Evolutionary conservation across 2,888 invertebrate genomes (phyloP), one percentile per base, ranked within the genome.

Genomic region (Tetheella fluctuosa): DNA sequence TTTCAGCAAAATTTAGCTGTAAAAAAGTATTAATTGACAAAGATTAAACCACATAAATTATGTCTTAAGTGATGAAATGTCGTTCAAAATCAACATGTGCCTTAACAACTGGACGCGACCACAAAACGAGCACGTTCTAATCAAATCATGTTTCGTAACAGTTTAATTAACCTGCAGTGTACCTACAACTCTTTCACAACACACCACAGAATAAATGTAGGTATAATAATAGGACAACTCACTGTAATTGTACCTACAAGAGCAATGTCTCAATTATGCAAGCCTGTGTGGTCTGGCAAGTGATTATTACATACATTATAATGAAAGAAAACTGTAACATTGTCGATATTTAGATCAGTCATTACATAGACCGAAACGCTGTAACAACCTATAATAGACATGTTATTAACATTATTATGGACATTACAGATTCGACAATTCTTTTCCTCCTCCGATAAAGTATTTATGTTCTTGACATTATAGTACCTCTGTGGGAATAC

Each of bases 221-320:
- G 70, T 71, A 73, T 77, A 78, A 82, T 84, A 79, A 81, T 77
- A 81, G 76, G 73, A 81, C 73, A 77, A 77, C 64, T 74, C 67
- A 64, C 76, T 73, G 74, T 85, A 85, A 86, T 85, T 81, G 85
- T 84, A 83, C 79, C 72, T 80, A 86, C 82, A 80, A 82, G 73
- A 80, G 71, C 76, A 81, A 88, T 89, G 88, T 89, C 90, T 92
- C 91, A 90, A 93, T 91, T 89, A 90, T 76, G 71, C 75, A 73
- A 71, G 69, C 73, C 80, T 87, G 92, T 91, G 92, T 91, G 92
- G 92, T 90, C 92, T 75, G 68, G 76, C 74, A 79, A 78, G 76
- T 84, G 77, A 90, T 90, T 89, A 90, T 83, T 77, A 78, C 74
- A 69, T 64, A 70, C 74, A 77, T 73, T 71, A 65, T 83, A 86